Evolutionary conservation across 2,113 vertebrate genomes (phyloP), one percentile per base, ranked within the genome.

Genomic region (Mesembrinibis cayennensis): DNA sequence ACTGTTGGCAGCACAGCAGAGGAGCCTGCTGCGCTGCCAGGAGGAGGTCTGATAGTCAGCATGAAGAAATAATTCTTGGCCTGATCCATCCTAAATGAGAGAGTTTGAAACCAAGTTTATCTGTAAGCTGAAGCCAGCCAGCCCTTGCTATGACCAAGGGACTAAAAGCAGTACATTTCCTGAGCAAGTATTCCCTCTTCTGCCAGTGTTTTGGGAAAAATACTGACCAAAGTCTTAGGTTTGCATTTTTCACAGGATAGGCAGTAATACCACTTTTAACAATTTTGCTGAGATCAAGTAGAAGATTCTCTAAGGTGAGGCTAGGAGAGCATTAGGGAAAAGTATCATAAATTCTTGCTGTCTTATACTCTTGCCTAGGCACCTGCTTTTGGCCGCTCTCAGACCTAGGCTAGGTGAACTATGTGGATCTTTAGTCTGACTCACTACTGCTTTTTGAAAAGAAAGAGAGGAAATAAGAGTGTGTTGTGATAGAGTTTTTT

Each of bases 1-100:
- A 89, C 71, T 92, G 84, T 73, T 89, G 69, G 69, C 61, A 95
- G 89, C 65, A 67, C 52, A 87, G 89, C 76, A 89, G 63, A 92
- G 71, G 49, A 89, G 47, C 62, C 74, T 92, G 73, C 86, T 95
- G 83, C 3, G 11, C 73, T 94, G 83, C 78, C 81, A 93, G 58
- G 82, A 89, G 90, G 70, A 56, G 25, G 26, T 82, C 74, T 89
- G 53, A 65, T 84, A 95, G 86, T 66, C 87, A 95, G 71, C 59
- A 32, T 34, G 67, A 56, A 77, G 79, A 94, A 93, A 53, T 90
- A 70, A 78, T 84, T 92, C 59, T 92, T 93, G 55, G 59, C 29
- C 71, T 83, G n/a, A 87, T 76, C 45, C 66, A 26, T 90, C 67
- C 74, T 69, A 82, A 95, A 77, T 65, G 30, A 56, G n/a, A 88